Evolutionary conservation across 2,113 vertebrate species (phyloP).

Genomic region (Podarcis muralis): DNA sequence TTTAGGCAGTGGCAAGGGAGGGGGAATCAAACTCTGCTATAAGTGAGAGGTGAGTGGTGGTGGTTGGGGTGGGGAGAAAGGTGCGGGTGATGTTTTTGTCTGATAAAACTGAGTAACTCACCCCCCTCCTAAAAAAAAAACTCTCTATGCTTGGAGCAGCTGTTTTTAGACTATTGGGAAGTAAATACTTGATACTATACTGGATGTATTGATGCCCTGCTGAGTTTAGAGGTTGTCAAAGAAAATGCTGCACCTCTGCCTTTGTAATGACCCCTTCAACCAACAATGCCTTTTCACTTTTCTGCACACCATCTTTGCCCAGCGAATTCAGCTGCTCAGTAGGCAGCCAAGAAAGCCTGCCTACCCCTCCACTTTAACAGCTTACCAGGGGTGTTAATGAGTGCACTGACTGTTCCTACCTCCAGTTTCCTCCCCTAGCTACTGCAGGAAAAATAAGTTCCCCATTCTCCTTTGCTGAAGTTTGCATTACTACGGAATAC

Average conservation of each 20-base stretch:
- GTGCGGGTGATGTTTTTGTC: too few relatives aligned
- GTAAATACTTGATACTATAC: not conserved
- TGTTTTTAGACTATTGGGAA: slow-evolving; percentile 48
- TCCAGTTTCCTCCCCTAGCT: not conserved
- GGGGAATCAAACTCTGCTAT: not conserved
- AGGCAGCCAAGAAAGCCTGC: slow-evolving; percentile 17
- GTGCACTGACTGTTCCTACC: not conserved
- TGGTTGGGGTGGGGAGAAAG: too few relatives aligned
- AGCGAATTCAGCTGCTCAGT: slow-evolving; percentile 47
- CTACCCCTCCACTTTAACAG: slow-evolving; percentile 12
- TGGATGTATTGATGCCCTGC: slow-evolving; percentile 7
- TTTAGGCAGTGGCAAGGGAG: slow-evolving; percentile 17
- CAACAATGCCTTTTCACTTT: slow-evolving; percentile 41
- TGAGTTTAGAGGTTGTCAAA: slow-evolving; percentile 44
- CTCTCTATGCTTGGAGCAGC: not conserved
- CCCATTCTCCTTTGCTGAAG: not conserved
- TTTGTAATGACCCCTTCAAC: slow-evolving; percentile 42
- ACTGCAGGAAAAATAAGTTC: not conserved
- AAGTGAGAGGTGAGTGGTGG: slow-evolving; percentile 16
- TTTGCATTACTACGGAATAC: not conserved
- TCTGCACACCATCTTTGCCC: slow-evolving; percentile 26
- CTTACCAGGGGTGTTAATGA: not conserved
- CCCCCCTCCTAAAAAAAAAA: rapidly evolving
- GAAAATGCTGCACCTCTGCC: slow-evolving; percentile 22
- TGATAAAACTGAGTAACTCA: slow-evolving; percentile 28